Evolutionary conservation across 2,888 invertebrate species (phyloP), one percentile per base, ranked within the genome.

Genomic region (Syrista parreyssii): DNA sequence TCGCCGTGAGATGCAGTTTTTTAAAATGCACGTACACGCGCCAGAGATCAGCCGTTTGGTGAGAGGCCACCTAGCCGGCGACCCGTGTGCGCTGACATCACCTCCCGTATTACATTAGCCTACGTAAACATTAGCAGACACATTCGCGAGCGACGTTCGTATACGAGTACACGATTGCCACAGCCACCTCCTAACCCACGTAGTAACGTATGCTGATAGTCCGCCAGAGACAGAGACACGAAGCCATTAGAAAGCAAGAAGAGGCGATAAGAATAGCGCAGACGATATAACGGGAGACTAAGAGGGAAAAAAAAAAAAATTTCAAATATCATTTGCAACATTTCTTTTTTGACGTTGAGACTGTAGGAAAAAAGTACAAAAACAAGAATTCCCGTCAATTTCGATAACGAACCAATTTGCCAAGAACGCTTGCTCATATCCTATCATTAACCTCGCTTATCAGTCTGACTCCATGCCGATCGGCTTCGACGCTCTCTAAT

Each of bases 21-120:
- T 9, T 4, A 23, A 55, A 55, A 23, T 55, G 23, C 55, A 55
- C 55, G 23, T 55, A 55, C 1, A 36, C 3, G 0, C 55, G 6
- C 15, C 1, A 0, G 1, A 31, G 71, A 71, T 71, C n/a, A 31
- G 71, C 31, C 71, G 71, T n/a, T 71, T 32, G 1, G 71, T 30
- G 71, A 71, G 71, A 23, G 55, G 71, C 12, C 71, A 71, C 71
- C 71, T 32, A 71, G 15, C 71, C 31, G 71, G 31, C 36, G 68
- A 40, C 79, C 68, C 31, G 74, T 15, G 68, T 15, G 72, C 81
- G 86, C 84, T 89, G 88, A 89, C 88, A 88, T 89, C 88, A 89
- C 80, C 85, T 82, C 84, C 82, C 80, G 80, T 86, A 89, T 88
- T 88, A 88, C 86, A 85, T 88, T 88, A 84, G 86, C 87, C 88